Conservation (phyloP, 2,113 vertebrate genomes). For the Tapirus terrestris region DNA sequence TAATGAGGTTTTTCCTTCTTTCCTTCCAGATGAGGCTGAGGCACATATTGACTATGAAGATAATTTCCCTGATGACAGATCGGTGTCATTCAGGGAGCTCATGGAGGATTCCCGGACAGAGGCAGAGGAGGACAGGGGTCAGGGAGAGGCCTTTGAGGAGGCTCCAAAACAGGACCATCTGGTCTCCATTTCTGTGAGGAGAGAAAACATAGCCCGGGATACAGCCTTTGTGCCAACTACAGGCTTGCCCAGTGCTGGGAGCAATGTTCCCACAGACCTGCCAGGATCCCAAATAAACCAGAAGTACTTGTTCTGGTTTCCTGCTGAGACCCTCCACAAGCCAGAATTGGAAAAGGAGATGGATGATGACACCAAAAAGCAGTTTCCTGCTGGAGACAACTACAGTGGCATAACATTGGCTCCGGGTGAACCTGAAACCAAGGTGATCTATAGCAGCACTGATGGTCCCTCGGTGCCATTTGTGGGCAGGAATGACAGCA, state of each 20-base stretch:
- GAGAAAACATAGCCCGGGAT: conserved; percentile 53
- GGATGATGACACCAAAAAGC: conserved; percentile 77
- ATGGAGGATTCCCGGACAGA: conserved; percentile 79
- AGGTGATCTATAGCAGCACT: conserved; percentile 74
- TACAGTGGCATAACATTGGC: conserved; percentile 82
- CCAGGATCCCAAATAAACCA: conserved; percentile 90
- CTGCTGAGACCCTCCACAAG: conserved; percentile 89
- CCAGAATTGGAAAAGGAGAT: conserved; percentile 77
- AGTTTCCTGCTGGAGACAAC: conserved; percentile 82
- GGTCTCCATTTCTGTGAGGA: conserved; percentile 74
- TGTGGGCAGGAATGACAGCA: conserved; percentile 83
- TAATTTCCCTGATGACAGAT: conserved; percentile 90
- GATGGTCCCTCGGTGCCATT: conserved; percentile 79
- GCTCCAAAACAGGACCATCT: conserved; percentile 73
- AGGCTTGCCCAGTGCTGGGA: conserved; percentile 45
- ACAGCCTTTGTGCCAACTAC: conserved; percentile 68
- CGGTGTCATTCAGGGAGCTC: conserved; percentile 81
- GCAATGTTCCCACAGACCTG: conserved; percentile 85
- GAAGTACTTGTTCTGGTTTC: conserved; percentile 94
- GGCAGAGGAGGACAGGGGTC: conserved; percentile 48
- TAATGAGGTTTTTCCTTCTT: background rate
- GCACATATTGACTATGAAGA: conserved; percentile 95
- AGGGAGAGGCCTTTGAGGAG: conserved; percentile 47
- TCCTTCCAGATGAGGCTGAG: conserved; percentile 89
- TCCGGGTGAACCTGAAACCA: conserved; percentile 78